Percentiles rank a stretch among this genome's conserved stretches.
These are phyloP conservation scores for Dynastes tityus DNA, from an alignment of 2,888 invertebrate genomes.

Conservation along the genomic window DNA sequence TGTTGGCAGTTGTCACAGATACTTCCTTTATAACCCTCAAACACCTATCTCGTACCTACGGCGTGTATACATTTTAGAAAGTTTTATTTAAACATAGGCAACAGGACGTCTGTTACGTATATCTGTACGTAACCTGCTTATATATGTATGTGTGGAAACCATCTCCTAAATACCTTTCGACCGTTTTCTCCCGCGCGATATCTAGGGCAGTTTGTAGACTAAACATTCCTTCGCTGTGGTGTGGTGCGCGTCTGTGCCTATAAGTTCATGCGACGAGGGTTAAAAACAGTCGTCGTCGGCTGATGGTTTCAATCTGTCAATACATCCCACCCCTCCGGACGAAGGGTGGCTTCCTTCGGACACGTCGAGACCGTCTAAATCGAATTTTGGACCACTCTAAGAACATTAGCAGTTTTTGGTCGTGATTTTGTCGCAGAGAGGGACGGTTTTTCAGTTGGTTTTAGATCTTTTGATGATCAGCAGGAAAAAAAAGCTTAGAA, in stretches of 20 bases:
- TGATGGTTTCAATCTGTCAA: conserved; percentile 71
- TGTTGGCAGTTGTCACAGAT: neutral
- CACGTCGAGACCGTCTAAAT: conserved; percentile 20
- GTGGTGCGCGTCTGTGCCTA: conserved; percentile 59
- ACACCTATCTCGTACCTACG: conserved; percentile 1
- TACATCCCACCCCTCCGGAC: conserved; percentile 62
- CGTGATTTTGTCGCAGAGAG: neutral
- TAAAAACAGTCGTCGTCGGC: conserved; percentile 66
- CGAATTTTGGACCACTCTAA: conserved; percentile 28
- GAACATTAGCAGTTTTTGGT: conserved; percentile 22
- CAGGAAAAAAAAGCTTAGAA: too few relatives aligned
- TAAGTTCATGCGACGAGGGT: conserved; percentile 58
- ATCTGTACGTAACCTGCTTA: neutral
- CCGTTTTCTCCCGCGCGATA: conserved; percentile 46
- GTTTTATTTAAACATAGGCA: conserved; percentile 25
- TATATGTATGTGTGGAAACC: conserved; percentile 13
- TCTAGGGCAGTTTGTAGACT: conserved; percentile 63
- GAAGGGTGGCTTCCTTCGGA: conserved; percentile 33
- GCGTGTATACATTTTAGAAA: neutral
- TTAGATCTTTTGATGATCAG: neutral
- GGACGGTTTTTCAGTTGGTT: neutral
- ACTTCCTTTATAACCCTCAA: neutral
- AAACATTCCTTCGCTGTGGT: conserved; percentile 62
- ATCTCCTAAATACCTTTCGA: conserved; percentile 30
- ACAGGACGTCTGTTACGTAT: conserved; percentile 8